These are phyloP conservation scores for Halisarca cf. caerulea DNA, from an alignment of 37 sponge, comb jelly and placozoan species.

Conservation along the genomic window DNA sequence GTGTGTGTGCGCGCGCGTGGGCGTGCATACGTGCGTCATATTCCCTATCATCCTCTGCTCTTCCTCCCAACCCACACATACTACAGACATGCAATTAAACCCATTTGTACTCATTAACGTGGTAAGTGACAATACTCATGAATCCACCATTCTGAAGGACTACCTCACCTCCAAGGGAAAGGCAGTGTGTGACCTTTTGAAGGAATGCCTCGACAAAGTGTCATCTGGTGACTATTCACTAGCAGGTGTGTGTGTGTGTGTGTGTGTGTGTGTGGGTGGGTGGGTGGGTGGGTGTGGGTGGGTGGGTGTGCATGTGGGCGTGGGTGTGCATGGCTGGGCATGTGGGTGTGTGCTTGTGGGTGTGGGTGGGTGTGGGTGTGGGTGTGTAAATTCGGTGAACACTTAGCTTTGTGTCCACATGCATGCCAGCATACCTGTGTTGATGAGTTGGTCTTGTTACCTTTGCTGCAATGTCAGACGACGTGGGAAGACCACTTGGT, in stretches of 20 bases:
- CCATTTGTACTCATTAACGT: slow-evolving; percentile 26
- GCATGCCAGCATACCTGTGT: background rate
- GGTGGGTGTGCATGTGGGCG: background rate
- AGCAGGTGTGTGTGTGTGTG: background rate
- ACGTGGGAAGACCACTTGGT: slow-evolving; percentile 1
- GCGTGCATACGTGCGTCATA: too few species aligned
- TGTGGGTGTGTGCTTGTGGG: background rate
- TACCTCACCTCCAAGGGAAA: slow-evolving; percentile 51
- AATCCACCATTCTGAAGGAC: slow-evolving; percentile 77
- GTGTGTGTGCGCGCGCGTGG: too few species aligned
- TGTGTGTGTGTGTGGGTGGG: slow-evolving; percentile 16
- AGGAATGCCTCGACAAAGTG: slow-evolving; percentile 47
- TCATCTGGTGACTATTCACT: slow-evolving; percentile 52
- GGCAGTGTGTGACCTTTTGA: slow-evolving; percentile 49
- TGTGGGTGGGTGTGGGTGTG: background rate
- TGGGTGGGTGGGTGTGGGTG: background rate
- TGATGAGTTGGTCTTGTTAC: background rate
- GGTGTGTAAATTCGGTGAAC: background rate
- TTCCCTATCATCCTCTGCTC: too few species aligned
- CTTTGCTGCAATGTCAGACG: background rate
- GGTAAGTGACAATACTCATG: slow-evolving; percentile 59
- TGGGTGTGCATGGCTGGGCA: background rate
- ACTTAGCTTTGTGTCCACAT: background rate
- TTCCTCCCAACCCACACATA: too few species aligned
- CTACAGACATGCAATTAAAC: slow-evolving; percentile 58